These are phyloP conservation scores for Lithobius niger DNA, from an alignment of 1,140 invertebrate genomes.

Conservation along the genomic window DNA sequence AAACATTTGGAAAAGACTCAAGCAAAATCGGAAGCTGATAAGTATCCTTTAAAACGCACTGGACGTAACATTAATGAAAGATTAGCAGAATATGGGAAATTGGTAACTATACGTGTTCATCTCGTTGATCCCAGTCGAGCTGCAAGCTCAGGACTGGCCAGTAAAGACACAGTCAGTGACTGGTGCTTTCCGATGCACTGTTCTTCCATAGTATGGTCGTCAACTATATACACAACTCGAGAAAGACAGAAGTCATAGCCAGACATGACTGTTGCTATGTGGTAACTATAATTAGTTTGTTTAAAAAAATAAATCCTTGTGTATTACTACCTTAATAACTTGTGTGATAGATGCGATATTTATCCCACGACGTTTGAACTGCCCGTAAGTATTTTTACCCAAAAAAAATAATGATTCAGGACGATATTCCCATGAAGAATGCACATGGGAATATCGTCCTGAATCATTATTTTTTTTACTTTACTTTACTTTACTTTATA, in stretches of 20 bases:
- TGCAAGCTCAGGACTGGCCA: too few relatives aligned
- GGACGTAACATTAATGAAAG: constrained; percentile 20
- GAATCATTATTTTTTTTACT: neutral
- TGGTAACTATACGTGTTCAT: too few relatives aligned
- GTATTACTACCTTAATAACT: too few relatives aligned
- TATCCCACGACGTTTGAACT: constrained; percentile 35
- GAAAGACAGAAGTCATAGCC: too few relatives aligned
- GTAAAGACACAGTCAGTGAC: too few relatives aligned
- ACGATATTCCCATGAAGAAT: neutral
- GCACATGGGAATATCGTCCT: neutral
- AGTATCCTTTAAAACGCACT: constrained; percentile 3
- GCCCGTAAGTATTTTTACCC: constrained; percentile 21
- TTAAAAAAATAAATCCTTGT: too few relatives aligned
- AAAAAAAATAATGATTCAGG: neutral
- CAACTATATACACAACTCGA: too few relatives aligned
- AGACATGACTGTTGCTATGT: too few relatives aligned
- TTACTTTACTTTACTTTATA: neutral
- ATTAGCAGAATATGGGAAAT: constrained; percentile 26
- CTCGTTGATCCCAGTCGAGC: too few relatives aligned
- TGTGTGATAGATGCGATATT: constrained; percentile 28
- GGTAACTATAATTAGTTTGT: too few relatives aligned
- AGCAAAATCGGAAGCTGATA: constrained; percentile 15
- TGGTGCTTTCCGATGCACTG: too few relatives aligned
- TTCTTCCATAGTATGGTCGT: too few relatives aligned
- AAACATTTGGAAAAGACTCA: constrained; percentile 25